A percentile compares a stretch with the other conserved stretches of the same genome.
These are phyloP conservation scores for Liopterus haemorrhoidalis DNA, from an alignment of 2,888 invertebrate genomes.

Conservation along the genomic window DNA sequence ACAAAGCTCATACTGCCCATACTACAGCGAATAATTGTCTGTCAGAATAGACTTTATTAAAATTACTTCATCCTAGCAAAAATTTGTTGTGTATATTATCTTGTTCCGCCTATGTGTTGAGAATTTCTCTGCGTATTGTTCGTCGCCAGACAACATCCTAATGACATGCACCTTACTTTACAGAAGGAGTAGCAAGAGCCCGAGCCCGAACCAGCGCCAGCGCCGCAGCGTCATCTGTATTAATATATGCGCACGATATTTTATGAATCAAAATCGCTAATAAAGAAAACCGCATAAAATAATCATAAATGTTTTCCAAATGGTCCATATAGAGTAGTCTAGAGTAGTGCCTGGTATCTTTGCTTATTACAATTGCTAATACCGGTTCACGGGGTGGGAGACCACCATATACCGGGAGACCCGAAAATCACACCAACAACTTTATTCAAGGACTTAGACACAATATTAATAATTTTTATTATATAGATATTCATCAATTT, in stretches of 20 bases:
- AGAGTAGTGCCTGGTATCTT: slow-evolving; percentile 34
- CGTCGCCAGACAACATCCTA: too few species aligned
- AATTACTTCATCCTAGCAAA: too few species aligned
- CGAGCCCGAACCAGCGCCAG: too few species aligned
- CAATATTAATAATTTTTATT: not conserved
- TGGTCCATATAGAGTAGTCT: slow-evolving; percentile 33
- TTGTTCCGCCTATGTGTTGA: too few species aligned
- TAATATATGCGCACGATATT: slow-evolving; percentile 22
- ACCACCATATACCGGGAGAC: slow-evolving; percentile 34
- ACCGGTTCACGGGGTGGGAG: slow-evolving; percentile 31
- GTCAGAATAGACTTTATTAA: too few species aligned
- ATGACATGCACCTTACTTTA: too few species aligned
- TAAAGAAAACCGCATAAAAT: slow-evolving; percentile 39
- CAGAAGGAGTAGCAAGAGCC: too few species aligned
- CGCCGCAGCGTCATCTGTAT: slow-evolving; percentile 13
- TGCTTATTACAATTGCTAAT: slow-evolving; percentile 43
- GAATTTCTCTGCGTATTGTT: too few species aligned
- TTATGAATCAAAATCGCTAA: slow-evolving; percentile 34
- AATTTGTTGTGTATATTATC: too few species aligned
- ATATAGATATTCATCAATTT: not conserved
- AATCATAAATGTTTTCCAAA: slow-evolving; percentile 41
- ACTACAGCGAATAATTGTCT: too few species aligned
- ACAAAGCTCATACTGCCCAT: too few species aligned
- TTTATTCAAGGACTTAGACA: not conserved
- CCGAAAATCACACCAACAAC: slow-evolving; percentile 3